These are phyloP conservation scores for Spodoptera litura DNA, from an alignment of 1,140 invertebrate species.

Conservation along the genomic window DNA sequence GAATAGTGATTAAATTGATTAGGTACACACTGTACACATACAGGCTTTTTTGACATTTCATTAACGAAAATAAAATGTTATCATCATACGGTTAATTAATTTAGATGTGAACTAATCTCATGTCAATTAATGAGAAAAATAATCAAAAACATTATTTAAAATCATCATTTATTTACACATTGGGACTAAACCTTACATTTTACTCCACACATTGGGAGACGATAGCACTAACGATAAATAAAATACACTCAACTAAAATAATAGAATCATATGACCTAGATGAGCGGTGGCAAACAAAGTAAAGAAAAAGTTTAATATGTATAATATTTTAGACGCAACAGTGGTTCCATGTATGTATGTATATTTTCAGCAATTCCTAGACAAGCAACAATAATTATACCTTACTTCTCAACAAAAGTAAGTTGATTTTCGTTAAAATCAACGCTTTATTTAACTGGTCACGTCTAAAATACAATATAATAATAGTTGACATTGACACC, in stretches of 20 bases:
- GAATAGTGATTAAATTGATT: slow-evolving; percentile 10
- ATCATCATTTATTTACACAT: slow-evolving; percentile 65
- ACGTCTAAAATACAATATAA: neutral
- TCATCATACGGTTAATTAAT: neutral
- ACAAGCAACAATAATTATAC: neutral
- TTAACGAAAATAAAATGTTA: neutral
- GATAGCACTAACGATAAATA: slow-evolving; percentile 42
- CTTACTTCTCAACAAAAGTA: neutral
- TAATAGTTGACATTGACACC: neutral
- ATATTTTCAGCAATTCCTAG: slow-evolving; percentile 5
- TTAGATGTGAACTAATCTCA: neutral
- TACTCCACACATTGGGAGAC: slow-evolving; percentile 44
- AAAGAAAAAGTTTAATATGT: slow-evolving; percentile 5
- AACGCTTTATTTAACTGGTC: neutral
- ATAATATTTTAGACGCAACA: slow-evolving; percentile 36
- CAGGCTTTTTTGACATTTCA: no score
- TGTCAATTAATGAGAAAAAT: slow-evolving; percentile 43
- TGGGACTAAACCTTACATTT: slow-evolving; percentile 60
- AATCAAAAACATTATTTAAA: slow-evolving; percentile 53
- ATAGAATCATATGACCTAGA: slow-evolving; percentile 48
- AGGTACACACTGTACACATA: neutral
- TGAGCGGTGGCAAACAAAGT: slow-evolving; percentile 39
- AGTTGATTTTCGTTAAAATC: neutral
- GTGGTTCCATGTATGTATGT: neutral
- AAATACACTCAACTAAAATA: slow-evolving; percentile 48